Evolutionary conservation across 1,140 invertebrate genomes (phyloP).

Genomic region (Dreissena polymorpha): DNA sequence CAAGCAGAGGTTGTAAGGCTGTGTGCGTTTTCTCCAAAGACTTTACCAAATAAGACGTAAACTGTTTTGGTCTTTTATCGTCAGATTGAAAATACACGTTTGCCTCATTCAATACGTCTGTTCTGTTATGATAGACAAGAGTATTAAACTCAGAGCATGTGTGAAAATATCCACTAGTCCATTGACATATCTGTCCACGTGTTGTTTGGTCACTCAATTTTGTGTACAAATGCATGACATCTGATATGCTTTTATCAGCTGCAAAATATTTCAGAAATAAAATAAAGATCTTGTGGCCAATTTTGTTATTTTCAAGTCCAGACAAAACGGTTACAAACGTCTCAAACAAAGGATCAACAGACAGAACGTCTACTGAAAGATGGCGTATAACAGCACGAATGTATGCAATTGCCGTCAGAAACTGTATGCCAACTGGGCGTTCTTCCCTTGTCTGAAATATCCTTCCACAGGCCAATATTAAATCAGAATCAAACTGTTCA

Average conservation of each 20-base stretch:
- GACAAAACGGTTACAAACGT: not conserved
- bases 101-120: not conserved
- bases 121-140: not conserved
- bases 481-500: not conserved
- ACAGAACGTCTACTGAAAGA: not conserved
- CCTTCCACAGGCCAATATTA: slow-evolving; percentile 4
- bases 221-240: not conserved
- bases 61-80: not conserved
- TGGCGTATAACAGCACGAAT: slow-evolving; percentile 3
- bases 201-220: not conserved
- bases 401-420: slow-evolving; percentile 20
- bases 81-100: slow-evolving; percentile 4
- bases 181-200: not conserved
- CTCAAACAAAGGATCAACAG: not conserved
- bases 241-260: not conserved
- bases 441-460: not conserved
- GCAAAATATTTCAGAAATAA: slow-evolving; percentile 33
- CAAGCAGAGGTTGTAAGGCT: not conserved
- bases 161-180: not conserved
- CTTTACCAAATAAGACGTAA: not conserved
- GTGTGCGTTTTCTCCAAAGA: not conserved
- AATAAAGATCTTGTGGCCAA: not conserved
- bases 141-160: slow-evolving; percentile 10
- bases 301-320: not conserved
- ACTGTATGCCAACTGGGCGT: not conserved